Base-by-base conservation (phyloP, 2,888 invertebrate species). In the Eupithecia inturbata region DNA sequence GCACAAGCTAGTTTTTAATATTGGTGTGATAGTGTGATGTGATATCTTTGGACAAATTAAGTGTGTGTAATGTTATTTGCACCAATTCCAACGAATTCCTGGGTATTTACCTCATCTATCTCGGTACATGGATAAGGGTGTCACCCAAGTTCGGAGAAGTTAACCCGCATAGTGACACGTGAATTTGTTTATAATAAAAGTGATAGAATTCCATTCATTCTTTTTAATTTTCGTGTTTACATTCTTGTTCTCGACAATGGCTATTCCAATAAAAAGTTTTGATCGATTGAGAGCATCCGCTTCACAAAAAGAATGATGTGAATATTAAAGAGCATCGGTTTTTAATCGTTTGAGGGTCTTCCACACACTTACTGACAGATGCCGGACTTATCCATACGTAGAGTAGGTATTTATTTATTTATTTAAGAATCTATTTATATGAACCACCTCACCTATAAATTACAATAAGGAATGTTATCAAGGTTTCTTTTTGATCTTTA, bases 201-300 rank as follows among this genome's bases (percentile, higher is more conserved):
- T 68, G 76, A 76, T 77, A 62, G 67, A 80, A 81, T 82, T 82
- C 73, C 63, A 71, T 71, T 79, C 76, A 69, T 82, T 79, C 83
- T 74, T 83, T 83, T 85, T 85, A 63, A 86, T 82, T 70, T 78
- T 62, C n/a, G 79, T 87, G 84, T 87, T 88, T 87, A 84, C 83
- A 82, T 88, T 86, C 83, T 85, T 66, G 83, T 86, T 85, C 57
- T 26, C 79, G 85, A 84, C 81, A 82, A 80, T 77, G 71, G 74
- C 71, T 88, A 85, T 83, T 83, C 83, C 83, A 89, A 91, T 89
- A 92, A 90, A 90, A 89, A 87, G 80, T 78, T 76, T 82, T 91
- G 91, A 92, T 90, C 86, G 90, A 91, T 92, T 87, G 88, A 89
- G 86, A 85, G 84, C 83, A 86, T 88, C 89, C 88, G 87, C 86